These are phyloP conservation scores for Halcyon chelicuti DNA, from an alignment of 2,797 vertebrate species.

Conservation along the genomic window DNA sequence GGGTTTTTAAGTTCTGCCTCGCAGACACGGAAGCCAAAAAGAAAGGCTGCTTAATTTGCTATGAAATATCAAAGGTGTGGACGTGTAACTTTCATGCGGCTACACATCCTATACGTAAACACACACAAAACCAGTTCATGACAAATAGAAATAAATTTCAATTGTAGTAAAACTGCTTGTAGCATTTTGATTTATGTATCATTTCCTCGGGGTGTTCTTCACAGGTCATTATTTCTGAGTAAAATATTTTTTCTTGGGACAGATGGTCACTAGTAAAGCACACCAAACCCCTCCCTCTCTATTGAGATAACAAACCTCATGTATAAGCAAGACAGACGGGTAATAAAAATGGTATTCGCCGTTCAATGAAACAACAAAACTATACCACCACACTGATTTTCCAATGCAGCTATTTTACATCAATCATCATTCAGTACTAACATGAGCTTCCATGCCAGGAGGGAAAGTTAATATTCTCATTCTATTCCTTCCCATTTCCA, in stretches of 20 bases:
- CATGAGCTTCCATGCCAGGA: background rate
- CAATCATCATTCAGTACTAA: background rate
- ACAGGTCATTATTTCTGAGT: constrained; percentile 30
- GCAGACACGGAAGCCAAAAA: background rate
- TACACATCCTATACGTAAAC: background rate
- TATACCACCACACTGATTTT: background rate
- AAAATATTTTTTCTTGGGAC: background rate
- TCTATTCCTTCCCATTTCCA: constrained; percentile 31
- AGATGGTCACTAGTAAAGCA: background rate
- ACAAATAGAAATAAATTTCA: background rate
- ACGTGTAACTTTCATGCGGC: background rate
- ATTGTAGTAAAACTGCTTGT: background rate
- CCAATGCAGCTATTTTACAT: background rate
- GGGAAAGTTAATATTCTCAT: constrained; percentile 3
- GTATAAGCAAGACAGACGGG: background rate
- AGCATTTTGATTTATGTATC: constrained; percentile 13
- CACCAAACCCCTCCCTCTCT: constrained; percentile 28
- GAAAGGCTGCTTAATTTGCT: background rate
- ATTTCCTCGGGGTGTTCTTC: constrained; percentile 14
- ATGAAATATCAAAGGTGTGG: background rate
- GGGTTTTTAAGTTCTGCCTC: background rate
- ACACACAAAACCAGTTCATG: background rate
- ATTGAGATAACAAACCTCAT: background rate
- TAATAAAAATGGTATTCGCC: background rate
- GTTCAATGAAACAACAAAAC: background rate